Evolutionary conservation across 2,888 invertebrate species (phyloP).

Genomic region (Pristionchus entomophagus): DNA sequence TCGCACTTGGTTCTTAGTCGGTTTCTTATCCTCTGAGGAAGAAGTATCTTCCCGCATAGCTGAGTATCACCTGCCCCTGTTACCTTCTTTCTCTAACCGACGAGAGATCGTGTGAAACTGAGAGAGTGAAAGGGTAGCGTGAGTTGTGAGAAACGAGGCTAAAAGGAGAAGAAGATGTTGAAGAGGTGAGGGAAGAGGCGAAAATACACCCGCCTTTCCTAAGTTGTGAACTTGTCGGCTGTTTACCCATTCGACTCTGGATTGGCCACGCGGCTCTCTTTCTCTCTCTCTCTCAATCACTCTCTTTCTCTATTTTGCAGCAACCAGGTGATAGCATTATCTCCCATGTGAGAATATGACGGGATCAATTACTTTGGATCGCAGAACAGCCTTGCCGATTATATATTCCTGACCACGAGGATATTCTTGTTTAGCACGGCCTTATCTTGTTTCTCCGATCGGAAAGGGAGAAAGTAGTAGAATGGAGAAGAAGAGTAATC

Average conservation of each 20-base stretch:
- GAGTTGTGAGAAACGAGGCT: not conserved
- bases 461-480: too few species aligned
- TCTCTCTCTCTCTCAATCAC: not conserved
- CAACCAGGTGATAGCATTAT: too few species aligned
- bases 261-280: not conserved
- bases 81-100: not conserved
- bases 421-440: too few species aligned
- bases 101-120: not conserved
- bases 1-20: not conserved
- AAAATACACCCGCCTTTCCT: not conserved
- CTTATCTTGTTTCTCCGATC: too few species aligned
- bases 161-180: not conserved
- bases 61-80: not conserved
- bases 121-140: not conserved
- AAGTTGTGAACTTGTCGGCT: slow-evolving; percentile 7
- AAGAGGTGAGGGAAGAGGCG: not conserved
- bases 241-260: not conserved
- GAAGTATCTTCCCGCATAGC: not conserved
- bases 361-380: not conserved
- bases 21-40: not conserved
- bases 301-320: not conserved
- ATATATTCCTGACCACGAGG: too few species aligned
- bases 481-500: too few species aligned
- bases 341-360: too few species aligned
- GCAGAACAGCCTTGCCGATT: not conserved